phyloP scores from a whole-genome alignment of 2,113 vertebrate species.

The Drymodes brunneopygia region DNA sequence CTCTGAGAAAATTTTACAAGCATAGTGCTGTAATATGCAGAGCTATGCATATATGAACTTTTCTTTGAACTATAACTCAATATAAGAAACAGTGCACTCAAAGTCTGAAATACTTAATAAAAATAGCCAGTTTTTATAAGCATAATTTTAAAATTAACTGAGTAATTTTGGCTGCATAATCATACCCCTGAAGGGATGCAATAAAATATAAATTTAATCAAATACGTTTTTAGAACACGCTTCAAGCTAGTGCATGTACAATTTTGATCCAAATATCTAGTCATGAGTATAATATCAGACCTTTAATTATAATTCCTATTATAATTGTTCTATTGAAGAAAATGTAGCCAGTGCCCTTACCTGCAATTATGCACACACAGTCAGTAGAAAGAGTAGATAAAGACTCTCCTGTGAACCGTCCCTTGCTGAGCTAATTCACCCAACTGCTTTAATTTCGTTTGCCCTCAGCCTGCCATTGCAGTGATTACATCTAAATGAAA shows the following conservation, averaged over 20 bases:
- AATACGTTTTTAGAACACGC: constrained; percentile 23
- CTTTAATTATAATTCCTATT: constrained; percentile 56
- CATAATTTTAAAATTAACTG: constrained; percentile 52
- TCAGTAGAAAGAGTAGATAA: constrained; percentile 37
- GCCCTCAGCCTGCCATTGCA: neutral
- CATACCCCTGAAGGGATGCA: constrained; percentile 28
- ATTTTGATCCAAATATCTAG: constrained; percentile 60
- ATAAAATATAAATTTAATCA: constrained; percentile 52
- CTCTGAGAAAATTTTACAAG: neutral
- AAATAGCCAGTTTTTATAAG: constrained; percentile 40
- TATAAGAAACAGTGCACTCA: neutral
- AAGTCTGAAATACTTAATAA: constrained; percentile 27
- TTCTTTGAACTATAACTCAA: neutral
- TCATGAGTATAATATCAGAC: constrained; percentile 39
- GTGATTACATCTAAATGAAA: constrained; percentile 25
- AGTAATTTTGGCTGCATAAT: constrained; percentile 47
- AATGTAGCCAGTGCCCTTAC: constrained; percentile 35
- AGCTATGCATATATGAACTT: neutral
- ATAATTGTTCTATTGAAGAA: constrained; percentile 49
- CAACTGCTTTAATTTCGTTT: constrained; percentile 37
- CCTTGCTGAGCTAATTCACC: constrained; percentile 54
- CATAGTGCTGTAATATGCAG: neutral
- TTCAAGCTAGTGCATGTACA: neutral
- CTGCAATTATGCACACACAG: neutral
- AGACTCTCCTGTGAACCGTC: constrained; percentile 3